Evolutionary conservation across 2,113 vertebrate genomes (phyloP), one percentile per base, ranked within the genome.

Genomic region (Mesocricetus auratus): DNA sequence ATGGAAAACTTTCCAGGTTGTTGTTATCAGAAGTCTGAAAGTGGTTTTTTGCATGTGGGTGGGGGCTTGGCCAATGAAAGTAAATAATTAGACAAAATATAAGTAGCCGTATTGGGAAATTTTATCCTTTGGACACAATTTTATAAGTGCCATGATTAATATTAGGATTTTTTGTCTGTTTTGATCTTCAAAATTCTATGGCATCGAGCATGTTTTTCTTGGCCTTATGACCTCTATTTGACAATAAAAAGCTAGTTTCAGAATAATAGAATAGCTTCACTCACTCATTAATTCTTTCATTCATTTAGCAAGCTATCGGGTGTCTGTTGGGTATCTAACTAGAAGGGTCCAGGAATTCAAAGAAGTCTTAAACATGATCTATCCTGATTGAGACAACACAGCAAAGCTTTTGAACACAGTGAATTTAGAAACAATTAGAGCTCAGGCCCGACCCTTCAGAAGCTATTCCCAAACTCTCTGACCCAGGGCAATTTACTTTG

Each of bases 201-300:
- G 22, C 17, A 36, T 0, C 0, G 1, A 31, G 1, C 1, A 4
- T 60, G 60, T 62, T 86, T 77, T 53, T 66, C 81, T 77, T 22
- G 16, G 47, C 56, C 17, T 89, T 29, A 66, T 16, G 26, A 17
- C 21, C 8, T 39, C 33, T 56, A 26, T 22, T 33, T 62, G 24
- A 77, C 45, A 78, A 75, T 22, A 26, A 81, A 92, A 24, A 75
- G 31, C 0, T 39, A 71, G 90, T 53, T 31, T 58, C 31, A 75
- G 39, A 91, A 78, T 36, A 79, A 19, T 4, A 15, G 4, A 71
- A 79, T 91, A 53, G 9, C 16, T 95, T 86, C 42, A 11, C 81
- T 22, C 58, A n/a, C 86, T 78, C 66, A 24, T 74, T 15, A 26
- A n/a, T 53, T 53, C 73, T 31, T 50, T 45, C 58, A 33, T 17